phyloP scores from a whole-genome alignment of 2,888 invertebrate species.

The Stenodera caucasica region DNA sequence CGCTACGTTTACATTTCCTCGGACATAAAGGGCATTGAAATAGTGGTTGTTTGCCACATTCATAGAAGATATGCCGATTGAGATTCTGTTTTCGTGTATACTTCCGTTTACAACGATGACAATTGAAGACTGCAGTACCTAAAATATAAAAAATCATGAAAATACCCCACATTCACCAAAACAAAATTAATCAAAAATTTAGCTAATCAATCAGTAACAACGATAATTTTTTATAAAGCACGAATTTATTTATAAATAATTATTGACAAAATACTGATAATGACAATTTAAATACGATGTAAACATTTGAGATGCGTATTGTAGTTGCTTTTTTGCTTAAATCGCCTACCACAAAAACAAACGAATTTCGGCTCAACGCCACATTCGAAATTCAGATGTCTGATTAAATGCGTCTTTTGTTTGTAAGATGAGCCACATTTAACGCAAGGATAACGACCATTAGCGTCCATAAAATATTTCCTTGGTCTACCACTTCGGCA shows the following conservation, averaged over 20 bases:
- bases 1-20: constrained; percentile 44
- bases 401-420: constrained; percentile 44
- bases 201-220: not conserved
- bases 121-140: constrained; percentile 31
- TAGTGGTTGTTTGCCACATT: constrained; percentile 41
- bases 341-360: constrained; percentile 63
- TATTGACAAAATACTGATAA: not conserved
- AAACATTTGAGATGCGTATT: constrained; percentile 35
- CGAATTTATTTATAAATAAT: not conserved
- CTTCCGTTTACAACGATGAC: constrained; percentile 35
- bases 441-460: constrained; percentile 36
- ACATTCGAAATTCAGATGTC: constrained; percentile 44
- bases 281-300: constrained; percentile 20
- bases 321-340: constrained; percentile 38
- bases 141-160: constrained; percentile 16
- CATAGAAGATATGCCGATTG: constrained; percentile 40
- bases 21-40: constrained; percentile 47
- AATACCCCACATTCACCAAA: not conserved
- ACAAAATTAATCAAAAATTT: not conserved
- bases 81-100: constrained; percentile 36
- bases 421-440: constrained; percentile 41
- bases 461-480: constrained; percentile 36
- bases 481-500: constrained; percentile 26
- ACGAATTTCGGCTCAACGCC: constrained; percentile 49
- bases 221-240: too few relatives aligned